Percentiles rank a stretch among this genome's conserved stretches.
Evolutionary conservation across 2,797 vertebrate species (phyloP).

Genomic region (Paratrypauchen microcephalus): DNA sequence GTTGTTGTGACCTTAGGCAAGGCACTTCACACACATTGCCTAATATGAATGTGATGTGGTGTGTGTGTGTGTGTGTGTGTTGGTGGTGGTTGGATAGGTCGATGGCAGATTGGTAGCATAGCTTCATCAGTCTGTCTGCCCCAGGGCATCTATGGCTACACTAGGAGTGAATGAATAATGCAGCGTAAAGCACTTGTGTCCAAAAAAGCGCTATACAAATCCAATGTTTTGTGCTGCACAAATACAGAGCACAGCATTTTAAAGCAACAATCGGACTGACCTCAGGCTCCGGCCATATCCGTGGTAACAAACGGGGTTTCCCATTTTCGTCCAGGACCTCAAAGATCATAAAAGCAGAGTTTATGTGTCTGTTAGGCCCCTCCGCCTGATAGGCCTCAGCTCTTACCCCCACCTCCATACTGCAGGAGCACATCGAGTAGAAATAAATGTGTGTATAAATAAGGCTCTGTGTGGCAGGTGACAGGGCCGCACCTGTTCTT

Average conservation of each 20-base stretch:
- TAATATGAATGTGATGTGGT: too few relatives aligned
- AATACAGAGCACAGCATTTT: neutral
- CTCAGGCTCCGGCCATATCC: constrained; percentile 83
- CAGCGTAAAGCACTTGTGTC: too few relatives aligned
- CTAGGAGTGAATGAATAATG: too few relatives aligned
- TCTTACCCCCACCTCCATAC: constrained; percentile 94
- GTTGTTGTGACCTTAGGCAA: too few relatives aligned
- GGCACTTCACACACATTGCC: too few relatives aligned
- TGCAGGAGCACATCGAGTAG: constrained; percentile 48
- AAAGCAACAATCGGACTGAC: constrained; percentile 67
- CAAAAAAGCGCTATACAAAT: too few relatives aligned
- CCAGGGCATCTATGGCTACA: too few relatives aligned
- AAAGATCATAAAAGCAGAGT: constrained; percentile 96
- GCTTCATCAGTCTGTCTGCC: too few relatives aligned
- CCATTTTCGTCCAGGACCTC: constrained; percentile 83
- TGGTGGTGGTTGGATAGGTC: too few relatives aligned
- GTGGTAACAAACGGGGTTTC: constrained; percentile 78
- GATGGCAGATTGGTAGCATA: too few relatives aligned
- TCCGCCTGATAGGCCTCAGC: constrained; percentile 88
- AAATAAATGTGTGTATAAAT: neutral
- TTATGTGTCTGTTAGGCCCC: constrained; percentile 84
- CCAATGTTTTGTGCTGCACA: too few relatives aligned
- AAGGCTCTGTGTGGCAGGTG: neutral
- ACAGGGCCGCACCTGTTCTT: constrained; percentile 83
- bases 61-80: too few relatives aligned